Conservation (phyloP, 2,113 vertebrate genomes). For the Pseudolaguvia tuberculata region DNA sequence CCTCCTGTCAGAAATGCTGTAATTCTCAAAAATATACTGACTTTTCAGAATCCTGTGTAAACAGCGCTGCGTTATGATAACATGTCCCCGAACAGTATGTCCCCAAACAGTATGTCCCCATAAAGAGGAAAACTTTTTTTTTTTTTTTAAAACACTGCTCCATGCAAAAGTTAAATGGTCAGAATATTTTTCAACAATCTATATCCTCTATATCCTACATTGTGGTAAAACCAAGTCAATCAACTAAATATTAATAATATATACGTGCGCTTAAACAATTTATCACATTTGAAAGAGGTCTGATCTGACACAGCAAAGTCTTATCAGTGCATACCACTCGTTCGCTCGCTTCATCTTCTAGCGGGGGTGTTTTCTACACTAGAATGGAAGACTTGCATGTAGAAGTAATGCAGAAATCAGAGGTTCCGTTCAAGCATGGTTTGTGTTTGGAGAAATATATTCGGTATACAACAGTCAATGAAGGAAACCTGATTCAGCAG, state of each 20-base stretch:
- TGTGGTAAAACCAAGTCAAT: neutral
- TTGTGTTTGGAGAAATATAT: too few species aligned
- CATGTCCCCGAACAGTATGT: neutral
- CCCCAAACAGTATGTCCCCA: neutral
- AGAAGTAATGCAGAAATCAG: neutral
- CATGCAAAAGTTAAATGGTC: neutral
- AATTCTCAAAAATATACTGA: neutral
- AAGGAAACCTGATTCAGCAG: too few species aligned
- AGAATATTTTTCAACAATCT: neutral
- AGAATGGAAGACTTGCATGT: neutral
- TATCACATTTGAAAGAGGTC: neutral
- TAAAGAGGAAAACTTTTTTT: neutral
- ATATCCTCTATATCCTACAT: too few species aligned
- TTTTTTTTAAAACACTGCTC: neutral
- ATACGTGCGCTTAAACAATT: neutral
- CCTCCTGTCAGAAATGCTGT: neutral
- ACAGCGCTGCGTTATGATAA: neutral
- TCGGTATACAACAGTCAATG: too few species aligned
- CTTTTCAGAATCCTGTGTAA: neutral
- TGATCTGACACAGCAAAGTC: neutral
- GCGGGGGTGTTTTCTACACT: neutral
- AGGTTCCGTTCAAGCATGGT: neutral
- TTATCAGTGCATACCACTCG: neutral
- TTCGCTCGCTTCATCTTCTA: neutral
- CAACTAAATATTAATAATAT: too few species aligned